Base-by-base conservation (phyloP, 2,797 vertebrate species). In the Danionella dracula region DNA sequence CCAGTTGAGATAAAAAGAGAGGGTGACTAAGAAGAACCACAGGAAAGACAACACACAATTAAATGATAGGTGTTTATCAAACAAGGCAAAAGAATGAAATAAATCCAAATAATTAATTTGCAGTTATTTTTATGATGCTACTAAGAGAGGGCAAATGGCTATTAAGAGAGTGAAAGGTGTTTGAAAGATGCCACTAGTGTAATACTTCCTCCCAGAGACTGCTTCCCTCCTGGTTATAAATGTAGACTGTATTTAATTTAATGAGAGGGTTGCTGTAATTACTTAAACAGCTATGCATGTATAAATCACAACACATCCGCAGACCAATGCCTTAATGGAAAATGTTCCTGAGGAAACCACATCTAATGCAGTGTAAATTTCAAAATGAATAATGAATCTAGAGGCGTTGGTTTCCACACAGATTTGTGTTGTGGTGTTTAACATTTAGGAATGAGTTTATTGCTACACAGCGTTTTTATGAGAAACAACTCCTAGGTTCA, bases 171-270 rank as follows among this genome's bases (percentile, higher is more conserved):
- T 5, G 12, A 51, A 65, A 6, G 10, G 16, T 40, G 55, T 54
- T 32, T 20, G 23, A 15, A 41, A 44, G 51, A 59, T n/a, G 38
- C 8, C 44, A 40, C 17, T 54, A 35, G 38, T 37, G 13, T 23
- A 45, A 68, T 40, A 31, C 40, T 17, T 17, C 46, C 46, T 70
- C 57, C 27, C 76, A 68, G 74, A 82, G 68, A 70, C 78, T 75
- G 75, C 82, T 75, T 87, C 77, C 85, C 85, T 87, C 73, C 79
- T 76, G 84, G 85, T 88, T 83, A 84, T 86, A 85, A 85, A 82
- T 57, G 82, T 79, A 81, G 79, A 84, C 84, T 85, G 83, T 85
- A 85, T n/a, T n/a, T 87, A 84, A 86, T 89, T 88, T 89, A 89
- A 88, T 89, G 83, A 87, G 76, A 72, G 21, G 73, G 80, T 76